Percentiles rank a stretch among this genome's conserved stretches.
Evolutionary conservation across 2,797 vertebrate species (phyloP).

Genomic region (Eulemur coronatus): DNA sequence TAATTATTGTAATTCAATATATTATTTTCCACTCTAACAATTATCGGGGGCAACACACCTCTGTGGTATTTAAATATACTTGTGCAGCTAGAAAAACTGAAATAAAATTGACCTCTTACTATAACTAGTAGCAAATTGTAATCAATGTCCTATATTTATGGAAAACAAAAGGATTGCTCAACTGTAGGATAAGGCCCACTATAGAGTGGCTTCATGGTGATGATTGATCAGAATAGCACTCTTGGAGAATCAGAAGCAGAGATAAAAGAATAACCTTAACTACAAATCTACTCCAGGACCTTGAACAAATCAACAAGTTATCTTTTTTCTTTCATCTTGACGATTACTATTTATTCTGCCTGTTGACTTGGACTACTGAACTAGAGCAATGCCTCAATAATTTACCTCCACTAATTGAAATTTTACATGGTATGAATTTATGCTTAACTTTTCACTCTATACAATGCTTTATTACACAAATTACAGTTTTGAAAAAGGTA

Average conservation of each 20-base stretch:
- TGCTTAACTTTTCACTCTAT: not conserved
- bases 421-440: not conserved
- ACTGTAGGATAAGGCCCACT: not conserved
- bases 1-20: not conserved
- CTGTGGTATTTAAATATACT: not conserved
- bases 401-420: not conserved
- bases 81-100: not conserved
- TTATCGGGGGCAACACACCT: not conserved
- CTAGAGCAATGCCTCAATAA: not conserved
- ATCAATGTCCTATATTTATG: not conserved
- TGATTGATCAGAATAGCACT: not conserved
- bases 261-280: constrained; percentile 33
- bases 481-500: not conserved
- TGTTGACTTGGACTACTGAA: not conserved
- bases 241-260: not conserved
- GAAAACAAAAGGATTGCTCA: not conserved
- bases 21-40: not conserved
- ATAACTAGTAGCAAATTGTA: not conserved
- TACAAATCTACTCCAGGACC: not conserved
- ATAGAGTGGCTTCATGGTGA: not conserved
- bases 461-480: not conserved
- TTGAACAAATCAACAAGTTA: constrained; percentile 12
- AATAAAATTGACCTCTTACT: not conserved
- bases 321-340: constrained; percentile 6
- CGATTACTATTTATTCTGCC: constrained; percentile 9